Percentiles rank a stretch among this genome's conserved stretches.
Conservation (phyloP, 2,797 vertebrate genomes). For the Saxicola maurus region DNA sequence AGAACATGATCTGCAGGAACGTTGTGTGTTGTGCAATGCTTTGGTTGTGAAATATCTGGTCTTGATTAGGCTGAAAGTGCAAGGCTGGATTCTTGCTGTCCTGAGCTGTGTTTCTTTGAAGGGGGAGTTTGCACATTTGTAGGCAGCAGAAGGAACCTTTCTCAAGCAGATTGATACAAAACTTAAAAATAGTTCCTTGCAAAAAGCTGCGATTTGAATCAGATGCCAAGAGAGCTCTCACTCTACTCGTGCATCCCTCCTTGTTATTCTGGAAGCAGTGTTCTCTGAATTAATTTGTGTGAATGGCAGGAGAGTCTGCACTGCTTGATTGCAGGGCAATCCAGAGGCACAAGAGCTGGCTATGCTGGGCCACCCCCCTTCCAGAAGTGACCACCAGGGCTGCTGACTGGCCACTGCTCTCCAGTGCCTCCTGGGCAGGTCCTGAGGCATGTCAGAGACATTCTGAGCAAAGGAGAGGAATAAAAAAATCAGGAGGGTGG, state of each 20-base stretch:
- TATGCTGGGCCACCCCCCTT: neutral
- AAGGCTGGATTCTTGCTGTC: neutral
- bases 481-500: neutral
- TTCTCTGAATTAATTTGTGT: neutral
- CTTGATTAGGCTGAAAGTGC: neutral
- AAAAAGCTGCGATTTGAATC: constrained; percentile 7
- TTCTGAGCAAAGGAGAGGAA: neutral
- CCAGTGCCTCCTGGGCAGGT: neutral
- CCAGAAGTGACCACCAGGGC: rapidly evolving
- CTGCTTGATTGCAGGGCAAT: neutral
- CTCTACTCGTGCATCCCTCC: neutral
- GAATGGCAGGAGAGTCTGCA: neutral
- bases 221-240: constrained; percentile 4
- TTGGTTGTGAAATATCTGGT: neutral
- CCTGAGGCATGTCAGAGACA: rapidly evolving
- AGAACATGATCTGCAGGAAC: neutral
- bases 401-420: neutral
- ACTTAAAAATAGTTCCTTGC: constrained; percentile 49
- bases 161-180: constrained; percentile 30
- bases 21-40: neutral
- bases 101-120: neutral
- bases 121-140: neutral
- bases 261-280: neutral
- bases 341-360: neutral
- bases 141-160: constrained; percentile 51